Base-by-base conservation (phyloP, 2,888 invertebrate species). In the Caenorhabditis macrosperma region DNA sequence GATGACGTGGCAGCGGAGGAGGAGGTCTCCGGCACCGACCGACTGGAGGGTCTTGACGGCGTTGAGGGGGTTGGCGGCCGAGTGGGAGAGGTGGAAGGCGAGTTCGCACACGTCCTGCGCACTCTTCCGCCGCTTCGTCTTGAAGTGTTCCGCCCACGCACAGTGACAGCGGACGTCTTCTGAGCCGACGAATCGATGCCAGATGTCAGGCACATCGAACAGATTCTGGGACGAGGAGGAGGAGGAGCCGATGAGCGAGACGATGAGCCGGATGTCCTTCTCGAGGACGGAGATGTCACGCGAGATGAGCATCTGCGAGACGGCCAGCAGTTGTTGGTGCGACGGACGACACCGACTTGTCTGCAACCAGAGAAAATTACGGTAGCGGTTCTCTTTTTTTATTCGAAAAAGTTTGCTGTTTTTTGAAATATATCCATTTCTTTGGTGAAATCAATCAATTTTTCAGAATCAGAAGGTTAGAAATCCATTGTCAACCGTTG, bases 51-150 rank as follows among this genome's bases (percentile, higher is more conserved):
- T 83, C 28, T 72, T 71, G 20, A 81, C 50, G n/a, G 79, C 71
- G 28, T 71, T 71, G 0, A 44, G 26, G 6, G 67, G 68, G 55
- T 72, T 67, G 7, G 63, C 50, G 66, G 83, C 60, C 0, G 86
- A 86, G 46, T 83, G 85, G 2, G 86, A 81, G 10, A 86, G 71
- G 54, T 86, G 86, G 67, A 83, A 86, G 5, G 86, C 86, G n/a
- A 86, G 67, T 46, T 85, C 83, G 28, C 84, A 76, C 2, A 86
- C 50, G 61, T 86, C 86, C 50, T 85, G 84, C 0, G 84, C 82
- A n/a, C 63, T 81, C 66, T 84, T 84, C 20, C 83, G 61, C 44
- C 77, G 66, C 54, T 83, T 81, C 52, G 82, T 79, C 63, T 86
- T 86, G 72, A 63, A 85, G 55, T 82, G 68, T 46, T 86, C 83